phyloP scores from a whole-genome alignment of 2,113 vertebrate genomes.

The Deroptyus accipitrinus region DNA sequence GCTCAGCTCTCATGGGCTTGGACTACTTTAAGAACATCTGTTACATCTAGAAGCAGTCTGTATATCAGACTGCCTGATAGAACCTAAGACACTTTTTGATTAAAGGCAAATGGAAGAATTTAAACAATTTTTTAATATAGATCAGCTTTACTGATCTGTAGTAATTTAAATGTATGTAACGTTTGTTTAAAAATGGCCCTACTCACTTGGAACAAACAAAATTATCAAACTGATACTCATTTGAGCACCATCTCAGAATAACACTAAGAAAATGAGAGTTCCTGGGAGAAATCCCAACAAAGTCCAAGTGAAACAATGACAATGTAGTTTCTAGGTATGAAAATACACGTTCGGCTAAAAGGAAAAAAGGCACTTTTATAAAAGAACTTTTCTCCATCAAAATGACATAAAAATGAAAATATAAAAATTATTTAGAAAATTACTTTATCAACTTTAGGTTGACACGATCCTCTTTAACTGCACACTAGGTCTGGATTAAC shows the following conservation, averaged over 20 bases:
- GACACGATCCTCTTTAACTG: not conserved
- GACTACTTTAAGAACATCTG: not conserved
- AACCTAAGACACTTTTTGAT: not conserved
- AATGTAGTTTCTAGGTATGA: not conserved
- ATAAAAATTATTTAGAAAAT: not conserved
- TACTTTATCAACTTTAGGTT: not conserved
- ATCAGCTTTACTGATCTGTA: not conserved
- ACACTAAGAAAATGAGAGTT: not conserved
- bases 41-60: not conserved
- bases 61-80: not conserved
- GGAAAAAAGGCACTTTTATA: not conserved
- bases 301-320: not conserved
- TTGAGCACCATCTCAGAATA: not conserved
- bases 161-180: not conserved
- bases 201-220: not conserved
- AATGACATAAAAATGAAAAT: not conserved
- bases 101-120: not conserved
- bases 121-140: not conserved
- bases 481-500: not conserved
- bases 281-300: not conserved
- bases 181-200: not conserved
- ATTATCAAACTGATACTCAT: not conserved
- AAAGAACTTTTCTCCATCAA: not conserved
- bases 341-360: not conserved
- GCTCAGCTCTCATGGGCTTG: fast-evolving